Percentiles rank a stretch among this genome's conserved stretches.
Evolutionary conservation across 1,140 invertebrate genomes (phyloP).

Genomic region (Heliconius nattereri): DNA sequence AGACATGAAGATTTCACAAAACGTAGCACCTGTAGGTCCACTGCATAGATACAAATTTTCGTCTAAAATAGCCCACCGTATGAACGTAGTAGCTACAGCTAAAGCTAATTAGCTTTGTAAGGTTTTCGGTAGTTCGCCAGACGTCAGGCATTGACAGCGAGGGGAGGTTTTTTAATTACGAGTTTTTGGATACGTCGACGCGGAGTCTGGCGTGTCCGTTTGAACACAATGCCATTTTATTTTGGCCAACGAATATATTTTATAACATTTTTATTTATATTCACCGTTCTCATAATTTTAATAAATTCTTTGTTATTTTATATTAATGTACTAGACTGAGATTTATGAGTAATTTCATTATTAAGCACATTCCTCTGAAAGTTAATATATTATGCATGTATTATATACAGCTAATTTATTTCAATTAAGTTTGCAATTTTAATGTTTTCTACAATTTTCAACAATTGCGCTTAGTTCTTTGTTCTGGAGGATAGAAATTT

Average conservation of each 20-base stretch:
- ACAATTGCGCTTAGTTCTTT: background rate
- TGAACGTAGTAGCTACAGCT: background rate
- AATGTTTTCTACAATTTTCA: background rate
- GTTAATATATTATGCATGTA: background rate
- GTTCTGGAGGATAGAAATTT: constrained; percentile 30
- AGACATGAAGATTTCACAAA: background rate
- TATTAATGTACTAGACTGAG: background rate
- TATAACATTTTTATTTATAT: background rate
- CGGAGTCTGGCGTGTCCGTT: constrained; percentile 29
- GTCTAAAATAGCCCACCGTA: constrained; percentile 9
- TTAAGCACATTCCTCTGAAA: background rate
- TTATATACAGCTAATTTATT: background rate
- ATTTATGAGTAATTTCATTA: too few relatives aligned
- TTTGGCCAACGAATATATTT: background rate
- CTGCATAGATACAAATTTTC: background rate
- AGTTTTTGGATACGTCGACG: constrained; percentile 38
- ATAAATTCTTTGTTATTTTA: background rate
- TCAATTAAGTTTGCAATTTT: background rate
- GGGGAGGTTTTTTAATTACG: constrained; percentile 50
- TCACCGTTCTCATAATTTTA: background rate
- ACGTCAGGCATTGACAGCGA: constrained; percentile 47
- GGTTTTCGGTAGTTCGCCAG: constrained; percentile 46
- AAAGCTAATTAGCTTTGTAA: constrained; percentile 51
- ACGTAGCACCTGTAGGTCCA: background rate
- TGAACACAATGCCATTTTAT: constrained; percentile 30